Evolutionary conservation across 2,888 invertebrate species (phyloP).

Genomic region (Sesia bembeciformis): DNA sequence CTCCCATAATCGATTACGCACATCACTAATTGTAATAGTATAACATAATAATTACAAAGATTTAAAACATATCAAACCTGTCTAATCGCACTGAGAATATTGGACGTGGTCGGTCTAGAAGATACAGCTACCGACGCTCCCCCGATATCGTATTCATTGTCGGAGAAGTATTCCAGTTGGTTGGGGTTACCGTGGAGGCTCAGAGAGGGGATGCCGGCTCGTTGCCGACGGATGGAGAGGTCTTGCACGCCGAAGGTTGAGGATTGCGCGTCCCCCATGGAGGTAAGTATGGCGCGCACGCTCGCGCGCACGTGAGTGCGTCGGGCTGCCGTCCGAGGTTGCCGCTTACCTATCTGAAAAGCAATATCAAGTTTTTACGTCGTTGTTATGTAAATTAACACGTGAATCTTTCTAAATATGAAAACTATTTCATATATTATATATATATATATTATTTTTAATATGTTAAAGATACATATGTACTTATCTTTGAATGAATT

Average conservation of each 20-base stretch:
- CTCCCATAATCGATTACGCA: background rate
- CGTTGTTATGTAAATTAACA: no score
- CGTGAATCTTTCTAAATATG: no score
- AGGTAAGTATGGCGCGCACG: constrained; percentile 43
- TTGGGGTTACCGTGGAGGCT: constrained; percentile 78
- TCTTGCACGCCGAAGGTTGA: background rate
- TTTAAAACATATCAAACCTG: constrained; percentile 29
- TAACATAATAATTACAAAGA: background rate
- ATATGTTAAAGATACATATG: no score
- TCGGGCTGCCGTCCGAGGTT: constrained; percentile 57
- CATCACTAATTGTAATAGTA: background rate
- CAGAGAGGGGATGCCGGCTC: constrained; percentile 36
- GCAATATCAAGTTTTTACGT: no score
- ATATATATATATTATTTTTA: no score
- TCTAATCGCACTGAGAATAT: constrained; percentile 49
- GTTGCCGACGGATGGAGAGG: constrained; percentile 14
- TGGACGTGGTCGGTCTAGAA: constrained; percentile 57
- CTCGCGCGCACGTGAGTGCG: constrained; percentile 48
- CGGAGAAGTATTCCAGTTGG: constrained; percentile 81
- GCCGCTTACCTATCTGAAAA: constrained; percentile 30
- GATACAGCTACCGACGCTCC: constrained; percentile 46
- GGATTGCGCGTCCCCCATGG: constrained; percentile 6
- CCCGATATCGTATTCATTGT: constrained; percentile 42
- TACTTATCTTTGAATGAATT: no score
- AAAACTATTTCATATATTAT: no score